Conservation (phyloP, 1,140 invertebrate species). For the Tribolium madens region DNA sequence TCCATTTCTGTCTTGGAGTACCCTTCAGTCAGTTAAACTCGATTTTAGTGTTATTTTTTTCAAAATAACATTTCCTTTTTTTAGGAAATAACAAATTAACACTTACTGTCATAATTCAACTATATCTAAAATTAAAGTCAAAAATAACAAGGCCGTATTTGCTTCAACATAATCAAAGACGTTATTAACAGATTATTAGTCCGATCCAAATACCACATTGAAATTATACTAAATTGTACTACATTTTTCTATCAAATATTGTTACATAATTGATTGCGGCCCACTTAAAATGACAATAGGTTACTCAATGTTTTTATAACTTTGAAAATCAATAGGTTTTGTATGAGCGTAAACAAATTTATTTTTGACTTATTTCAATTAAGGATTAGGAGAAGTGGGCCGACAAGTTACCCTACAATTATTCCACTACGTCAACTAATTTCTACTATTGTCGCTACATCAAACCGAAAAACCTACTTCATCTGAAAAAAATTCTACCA, state of each 20-base stretch:
- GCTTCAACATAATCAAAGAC: slow-evolving; percentile 7
- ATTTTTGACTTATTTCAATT: neutral
- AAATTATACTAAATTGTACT: slow-evolving; percentile 39
- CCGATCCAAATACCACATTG: slow-evolving; percentile 29
- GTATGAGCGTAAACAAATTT: neutral
- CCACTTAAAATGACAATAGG: slow-evolving; percentile 17
- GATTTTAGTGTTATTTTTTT: slow-evolving; percentile 31
- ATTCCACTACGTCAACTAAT: slow-evolving; percentile 11
- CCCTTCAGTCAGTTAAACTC: slow-evolving; percentile 14
- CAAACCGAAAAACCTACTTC: slow-evolving; percentile 9
- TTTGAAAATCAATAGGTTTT: slow-evolving; percentile 4
- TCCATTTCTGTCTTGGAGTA: neutral
- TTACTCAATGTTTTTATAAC: slow-evolving; percentile 11
- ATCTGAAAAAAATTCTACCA: slow-evolving; percentile 2
- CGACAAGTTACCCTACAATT: slow-evolving; percentile 33
- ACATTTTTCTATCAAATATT: slow-evolving; percentile 30
- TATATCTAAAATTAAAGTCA: slow-evolving; percentile 24
- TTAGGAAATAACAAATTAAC: slow-evolving; percentile 30
- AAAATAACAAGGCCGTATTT: slow-evolving; percentile 35
- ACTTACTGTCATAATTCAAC: slow-evolving; percentile 28
- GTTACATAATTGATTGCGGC: slow-evolving; percentile 29
- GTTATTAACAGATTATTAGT: slow-evolving; percentile 34
- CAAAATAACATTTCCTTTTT: slow-evolving; percentile 30
- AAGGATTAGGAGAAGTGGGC: slow-evolving; percentile 4
- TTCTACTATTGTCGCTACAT: slow-evolving; percentile 21